These are phyloP conservation scores for Thalassophryne amazonica DNA, from an alignment of 2,797 vertebrate species.

Conservation along the genomic window DNA sequence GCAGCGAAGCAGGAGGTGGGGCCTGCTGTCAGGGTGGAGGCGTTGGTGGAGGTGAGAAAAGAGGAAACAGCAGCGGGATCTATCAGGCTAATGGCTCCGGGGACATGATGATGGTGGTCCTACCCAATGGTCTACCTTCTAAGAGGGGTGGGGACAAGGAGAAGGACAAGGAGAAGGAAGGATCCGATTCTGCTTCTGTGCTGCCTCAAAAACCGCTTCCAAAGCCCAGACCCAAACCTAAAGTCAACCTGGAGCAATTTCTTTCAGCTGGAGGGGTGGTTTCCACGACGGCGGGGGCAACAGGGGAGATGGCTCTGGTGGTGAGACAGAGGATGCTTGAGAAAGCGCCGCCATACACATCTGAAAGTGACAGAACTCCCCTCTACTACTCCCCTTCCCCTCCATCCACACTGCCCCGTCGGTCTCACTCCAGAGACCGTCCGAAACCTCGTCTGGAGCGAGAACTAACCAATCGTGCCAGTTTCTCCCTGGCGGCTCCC, in stretches of 20 bases:
- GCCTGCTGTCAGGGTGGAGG: conserved; percentile 79
- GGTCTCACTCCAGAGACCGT: conserved; percentile 57
- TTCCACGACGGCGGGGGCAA: conserved; percentile 47
- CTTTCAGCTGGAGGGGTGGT: conserved; percentile 69
- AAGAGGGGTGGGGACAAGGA: conserved; percentile 55
- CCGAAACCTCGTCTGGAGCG: conserved; percentile 62
- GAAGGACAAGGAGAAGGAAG: conserved; percentile 61
- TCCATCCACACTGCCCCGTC: conserved; percentile 73
- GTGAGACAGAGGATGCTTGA: conserved; percentile 67
- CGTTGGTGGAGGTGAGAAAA: conserved; percentile 79
- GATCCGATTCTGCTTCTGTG: conserved; percentile 41
- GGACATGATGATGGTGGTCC: conserved; percentile 82
- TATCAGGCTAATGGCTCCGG: conserved; percentile 76
- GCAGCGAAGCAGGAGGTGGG: conserved; percentile 61
- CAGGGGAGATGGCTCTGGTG: conserved; percentile 66
- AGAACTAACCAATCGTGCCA: conserved; percentile 65
- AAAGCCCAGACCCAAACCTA: conserved; percentile 73
- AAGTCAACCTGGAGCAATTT: conserved; percentile 72
- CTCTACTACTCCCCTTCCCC: conserved; percentile 72
- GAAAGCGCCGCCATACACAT: conserved; percentile 57
- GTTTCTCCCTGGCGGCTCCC: conserved; percentile 63
- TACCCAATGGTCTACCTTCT: conserved; percentile 75
- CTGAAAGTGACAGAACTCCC: conserved; percentile 70
- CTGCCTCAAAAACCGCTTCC: conserved; percentile 68
- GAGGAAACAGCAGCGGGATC: conserved; percentile 67